Base-by-base conservation (phyloP, 2,113 vertebrate genomes). In the Taxidea taxus region DNA sequence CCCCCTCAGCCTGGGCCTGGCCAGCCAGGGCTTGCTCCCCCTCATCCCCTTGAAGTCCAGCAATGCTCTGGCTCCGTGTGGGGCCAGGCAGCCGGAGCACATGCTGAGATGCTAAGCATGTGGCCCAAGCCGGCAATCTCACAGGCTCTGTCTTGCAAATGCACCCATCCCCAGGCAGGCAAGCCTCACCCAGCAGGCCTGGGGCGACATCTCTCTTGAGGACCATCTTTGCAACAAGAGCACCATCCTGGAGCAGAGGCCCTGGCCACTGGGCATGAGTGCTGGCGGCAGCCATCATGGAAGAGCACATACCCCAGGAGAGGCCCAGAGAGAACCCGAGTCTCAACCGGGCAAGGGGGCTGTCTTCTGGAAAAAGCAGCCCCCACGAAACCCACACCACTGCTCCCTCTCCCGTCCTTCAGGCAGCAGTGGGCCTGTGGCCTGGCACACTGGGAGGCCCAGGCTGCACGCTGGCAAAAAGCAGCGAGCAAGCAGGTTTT, bases 241-340 rank as follows among this genome's bases (percentile, higher is more conserved):
- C 7, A 7, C 37, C 0, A 3, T 74, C 25, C 16, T 7, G 0
- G 20, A 34, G 60, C 29, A 13, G 42, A 13, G 23, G 34, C 54
- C 37, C 42, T 34, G 5, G 27, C 80, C 23, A 2, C 34, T 0
- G 15, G 60, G 42, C 14, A 14, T 3, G 11, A 0, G 2, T 6
- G 66, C 60, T 1, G 10, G 1, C 0, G 15, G 78, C 34, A 1
- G 1, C 56, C 0, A 0, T 49, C 64, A 64, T 20, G 16, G 21
- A 0, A 34, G 16, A 58, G 70, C 37, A 62, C 15, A 29, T 8
- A 1, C 6, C 42, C 0, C 21, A 51, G 66, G 16, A 39, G 39
- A 89, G 27, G 87, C 75, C 51, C 27, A 6, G 95, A 62, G 90
- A 78, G 90, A 78, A 51, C 14, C 6, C 3, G 9, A n/a, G 83